Evolutionary conservation across 2,797 vertebrate genomes (phyloP), one percentile per base, ranked within the genome.

Genomic region (Thripadectes ignobilis): DNA sequence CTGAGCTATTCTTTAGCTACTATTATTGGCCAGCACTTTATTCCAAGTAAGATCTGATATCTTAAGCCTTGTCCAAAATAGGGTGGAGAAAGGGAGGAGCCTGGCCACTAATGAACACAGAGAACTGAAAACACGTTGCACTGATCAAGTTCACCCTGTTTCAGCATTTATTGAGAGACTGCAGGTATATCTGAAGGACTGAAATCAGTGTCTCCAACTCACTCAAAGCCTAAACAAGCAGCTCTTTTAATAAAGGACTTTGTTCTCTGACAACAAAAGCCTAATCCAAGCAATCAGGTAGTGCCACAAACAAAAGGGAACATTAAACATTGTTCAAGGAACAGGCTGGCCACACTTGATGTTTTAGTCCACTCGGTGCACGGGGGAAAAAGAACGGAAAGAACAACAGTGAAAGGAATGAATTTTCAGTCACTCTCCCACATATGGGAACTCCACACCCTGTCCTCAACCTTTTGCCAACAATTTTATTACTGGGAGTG

Each of bases 401-500:
- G 45, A 82, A 55, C 54, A 85, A 72, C 62, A 88, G 43, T 14
- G 68, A 88, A 85, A 92, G 68, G 81, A 93, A 95, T 49, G 67
- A 93, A n/a, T 66, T 95, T 93, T 79, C 16, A 75, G 61, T 46
- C 66, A 39, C 62, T 92, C 46, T 61, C 85, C 90, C 77, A 88
- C 74, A 88, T 84, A 79, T 46, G 55, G 67, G 52, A 97, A 62
- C 85, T 91, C 94, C 92, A 96, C 90, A 52, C 94, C 91, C 94
- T 91, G 83, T 88, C 51, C 91, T 88, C 67, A 34, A 59, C 69
- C 67, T 88, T 92, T 72, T 94, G 94, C 91, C 94, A 97, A 93
- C 61, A 74, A 45, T 90, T 93, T 95, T 87, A 91, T 94, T 93
- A 82, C 84, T 92, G 96, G 94, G 94, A 94, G 92, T 65, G 95